Base-by-base conservation (phyloP, 2,888 invertebrate species). In the Sepioteuthis lessoniana region DNA sequence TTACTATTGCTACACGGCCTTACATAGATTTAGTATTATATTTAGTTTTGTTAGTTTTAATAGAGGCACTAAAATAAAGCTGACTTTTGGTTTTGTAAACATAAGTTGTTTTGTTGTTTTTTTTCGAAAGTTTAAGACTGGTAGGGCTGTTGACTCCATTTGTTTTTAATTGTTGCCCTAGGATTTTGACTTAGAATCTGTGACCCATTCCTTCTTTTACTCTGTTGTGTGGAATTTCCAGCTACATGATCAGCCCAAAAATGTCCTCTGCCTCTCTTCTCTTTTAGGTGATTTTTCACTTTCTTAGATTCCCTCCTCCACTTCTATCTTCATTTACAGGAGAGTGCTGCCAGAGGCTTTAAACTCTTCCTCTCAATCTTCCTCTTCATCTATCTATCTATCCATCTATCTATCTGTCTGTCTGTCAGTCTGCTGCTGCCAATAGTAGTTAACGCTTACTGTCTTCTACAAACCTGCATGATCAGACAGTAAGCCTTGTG, bases 241-340 rank as follows among this genome's bases (percentile, higher is more conserved):
- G 92, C 46, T 92, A 37, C 47, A 92, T 92, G 92, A 92, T 92
- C 46, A 47, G 47, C 92, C 46, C 38, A 92, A 92, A 42, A 92
- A 92, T 92, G 92, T 47, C 46, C 46, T 92, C 31, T 31, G 31
- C n/a, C 91, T 16, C 31, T 21, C n/a, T 25, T n/a, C 28, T 28
- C 31, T 38, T 91, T 35, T 13, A 38, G 31, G 4, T 46, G 2
- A 25, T 37, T 35, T 38, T 37, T 38, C 31, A 8, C 21, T 31
- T 91, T 28, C 21, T 38, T 42, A 13, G 31, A 38, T 42, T 92
- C 47, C 92, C 42, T 19, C 31, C 42, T 92, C 25, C 92, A 91
- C n/a, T n/a, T 28, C 46, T 42, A 21, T 91, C 76, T n/a, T 76
- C 76, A 60, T 60, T 19, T 28, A 3, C 60, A n/a, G 31, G n/a